Evolutionary conservation across 2,888 invertebrate species (phyloP).

Genomic region (Neria commutata): DNA sequence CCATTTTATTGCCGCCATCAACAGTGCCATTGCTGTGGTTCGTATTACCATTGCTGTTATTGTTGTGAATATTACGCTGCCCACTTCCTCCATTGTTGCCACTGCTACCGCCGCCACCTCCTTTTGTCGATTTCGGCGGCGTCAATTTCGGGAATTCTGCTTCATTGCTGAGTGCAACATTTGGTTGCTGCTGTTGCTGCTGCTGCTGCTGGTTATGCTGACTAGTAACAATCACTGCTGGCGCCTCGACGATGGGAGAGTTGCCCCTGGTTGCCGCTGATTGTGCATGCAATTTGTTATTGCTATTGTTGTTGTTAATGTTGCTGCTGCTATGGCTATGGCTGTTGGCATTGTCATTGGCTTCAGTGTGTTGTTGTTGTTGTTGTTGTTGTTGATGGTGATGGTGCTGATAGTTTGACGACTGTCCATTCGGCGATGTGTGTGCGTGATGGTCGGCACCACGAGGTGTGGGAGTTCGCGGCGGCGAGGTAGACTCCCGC

Average conservation of each 20-base stretch:
- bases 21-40: slow-evolving; percentile 30
- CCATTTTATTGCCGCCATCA: slow-evolving; percentile 45
- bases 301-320: slow-evolving; percentile 36
- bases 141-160: slow-evolving; percentile 62
- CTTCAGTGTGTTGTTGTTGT: slow-evolving; percentile 41
- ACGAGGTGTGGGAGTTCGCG: slow-evolving; percentile 66
- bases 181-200: slow-evolving; percentile 43
- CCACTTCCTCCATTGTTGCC: slow-evolving; percentile 9
- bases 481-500: slow-evolving; percentile 79
- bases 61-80: slow-evolving; percentile 35
- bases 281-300: slow-evolving; percentile 51
- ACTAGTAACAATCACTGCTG: slow-evolving; percentile 59
- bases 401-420: slow-evolving; percentile 35
- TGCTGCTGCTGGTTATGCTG: slow-evolving; percentile 51
- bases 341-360: slow-evolving; percentile 42
- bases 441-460: slow-evolving; percentile 44
- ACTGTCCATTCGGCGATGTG: slow-evolving; percentile 33
- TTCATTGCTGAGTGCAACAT: slow-evolving; percentile 57
- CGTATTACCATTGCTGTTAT: slow-evolving; percentile 33
- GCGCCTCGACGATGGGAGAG: slow-evolving; percentile 56
- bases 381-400: slow-evolving; percentile 40
- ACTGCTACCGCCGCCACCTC: slow-evolving; percentile 32
- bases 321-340: slow-evolving; percentile 34
- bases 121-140: slow-evolving; percentile 60
- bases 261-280: slow-evolving; percentile 46